Percentiles rank a stretch among this genome's conserved stretches.
Conservation (phyloP, 2,888 invertebrate genomes). For the Drosophila maculinotata region DNA sequence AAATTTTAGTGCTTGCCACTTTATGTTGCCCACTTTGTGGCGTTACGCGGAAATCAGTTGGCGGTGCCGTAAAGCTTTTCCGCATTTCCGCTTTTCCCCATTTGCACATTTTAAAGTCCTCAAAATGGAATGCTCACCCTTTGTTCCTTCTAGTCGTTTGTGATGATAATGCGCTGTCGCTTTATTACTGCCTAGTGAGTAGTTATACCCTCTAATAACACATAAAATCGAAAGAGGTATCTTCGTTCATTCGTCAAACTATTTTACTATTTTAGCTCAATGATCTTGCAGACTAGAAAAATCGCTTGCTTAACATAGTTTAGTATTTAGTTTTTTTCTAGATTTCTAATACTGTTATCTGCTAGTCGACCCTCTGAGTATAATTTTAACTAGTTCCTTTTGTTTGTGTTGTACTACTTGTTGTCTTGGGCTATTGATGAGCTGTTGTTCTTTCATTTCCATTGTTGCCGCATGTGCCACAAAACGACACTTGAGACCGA, state of each 20-base stretch:
- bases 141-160: conserved; percentile 2
- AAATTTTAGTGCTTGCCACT: conserved; percentile 51
- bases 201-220: conserved; percentile 23
- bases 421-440: conserved; percentile 66
- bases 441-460: conserved; percentile 74
- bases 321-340: neutral
- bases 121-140: conserved; percentile 13
- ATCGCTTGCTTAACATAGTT: neutral
- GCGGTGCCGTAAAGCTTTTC: conserved; percentile 27
- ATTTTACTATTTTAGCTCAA: neutral
- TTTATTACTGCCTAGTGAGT: conserved; percentile 39
- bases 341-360: neutral
- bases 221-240: neutral
- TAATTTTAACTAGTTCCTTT: conserved; percentile 1
- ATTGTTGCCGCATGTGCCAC: conserved; percentile 41
- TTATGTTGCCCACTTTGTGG: conserved; percentile 48
- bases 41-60: conserved; percentile 45
- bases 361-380: neutral
- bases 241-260: too few relatives aligned
- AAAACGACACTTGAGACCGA: conserved; percentile 67
- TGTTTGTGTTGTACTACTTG: conserved; percentile 22
- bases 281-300: neutral
- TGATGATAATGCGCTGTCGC: conserved; percentile 25
- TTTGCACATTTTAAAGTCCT: conserved; percentile 48
- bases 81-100: conserved; percentile 14